Evolutionary conservation across 2,113 vertebrate genomes (phyloP), one percentile per base, ranked within the genome.

Genomic region (Asarcornis scutulata): DNA sequence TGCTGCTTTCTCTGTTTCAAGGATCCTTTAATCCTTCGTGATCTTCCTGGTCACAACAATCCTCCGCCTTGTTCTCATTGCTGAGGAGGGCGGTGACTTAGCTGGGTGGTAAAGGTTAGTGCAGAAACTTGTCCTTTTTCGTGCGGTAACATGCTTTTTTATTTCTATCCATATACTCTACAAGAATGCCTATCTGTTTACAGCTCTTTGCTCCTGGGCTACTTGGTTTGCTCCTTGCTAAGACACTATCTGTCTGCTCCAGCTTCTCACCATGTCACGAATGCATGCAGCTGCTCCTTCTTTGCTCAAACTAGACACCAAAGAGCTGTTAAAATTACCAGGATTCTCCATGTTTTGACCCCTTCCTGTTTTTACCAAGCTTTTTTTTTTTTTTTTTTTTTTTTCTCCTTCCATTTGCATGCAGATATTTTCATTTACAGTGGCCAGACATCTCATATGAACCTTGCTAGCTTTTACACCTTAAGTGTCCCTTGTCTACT

Each of bases 151-250:
- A 36, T 1, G 56, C 34, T 82, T 55, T 25, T 22, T 10, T 8
- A 6, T 48, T 42, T 15, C 73, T 17, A 1, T 10, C 6, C 34
- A 0, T 15, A 0, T 18, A 1, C 31, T 22, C 31, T 6, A 2
- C 4, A 1, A 25, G 29, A 58, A 72, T 5, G 15, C 26, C 53
- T 17, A 10, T 29, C 91, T 50, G 8, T 20, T 22, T 11, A 38
- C 38, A 44, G 76, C 34, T 29, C 31, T 1, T 2, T 29, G 44
- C 34, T n/a, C 20, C 40, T 6, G n/a, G 38, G 29, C 67, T n/a
- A 4, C 38, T 16, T 2, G 27, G 11, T 8, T 48, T 3, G 32
- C 68, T 74, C 46, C 59, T 66, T 13, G 64, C 64, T 6, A 1
- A 2, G 27, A 78, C 42, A 6, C 31, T 8, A 12, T 53, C 60